Evolutionary conservation across 2,797 vertebrate genomes (phyloP).

Genomic region (Paratrypauchen microcephalus): DNA sequence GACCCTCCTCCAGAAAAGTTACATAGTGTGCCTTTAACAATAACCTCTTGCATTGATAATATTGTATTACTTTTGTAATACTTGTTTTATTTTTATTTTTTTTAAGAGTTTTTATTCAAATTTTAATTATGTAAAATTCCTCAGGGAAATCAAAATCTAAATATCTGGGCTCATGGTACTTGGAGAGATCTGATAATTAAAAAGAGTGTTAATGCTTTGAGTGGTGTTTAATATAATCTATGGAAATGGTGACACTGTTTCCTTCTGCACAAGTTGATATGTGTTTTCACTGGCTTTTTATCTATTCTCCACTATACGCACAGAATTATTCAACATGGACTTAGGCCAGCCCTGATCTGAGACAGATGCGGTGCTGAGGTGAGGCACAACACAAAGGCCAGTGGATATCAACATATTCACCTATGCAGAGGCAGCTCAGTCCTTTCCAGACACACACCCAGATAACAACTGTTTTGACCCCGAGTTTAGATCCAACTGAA

Average conservation of each 20-base stretch:
- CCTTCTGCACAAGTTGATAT: neutral
- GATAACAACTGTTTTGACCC: constrained; percentile 7
- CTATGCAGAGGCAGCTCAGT: neutral
- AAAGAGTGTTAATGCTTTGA: neutral
- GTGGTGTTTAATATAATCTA: neutral
- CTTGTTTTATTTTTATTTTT: too few relatives aligned
- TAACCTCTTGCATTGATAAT: too few relatives aligned
- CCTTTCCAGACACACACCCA: neutral
- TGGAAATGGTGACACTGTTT: neutral
- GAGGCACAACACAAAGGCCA: constrained; percentile 27
- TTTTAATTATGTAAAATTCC: neutral
- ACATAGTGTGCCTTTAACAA: too few relatives aligned
- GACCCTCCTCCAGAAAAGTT: too few relatives aligned
- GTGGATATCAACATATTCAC: constrained; percentile 11
- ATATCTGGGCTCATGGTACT: neutral
- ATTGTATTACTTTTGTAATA: too few relatives aligned
- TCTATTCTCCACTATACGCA: neutral
- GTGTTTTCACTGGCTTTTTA: neutral
- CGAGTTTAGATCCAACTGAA: constrained; percentile 16
- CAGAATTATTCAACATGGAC: neutral
- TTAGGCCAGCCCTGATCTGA: constrained; percentile 31
- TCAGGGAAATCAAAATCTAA: neutral
- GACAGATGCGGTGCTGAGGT: constrained; percentile 57
- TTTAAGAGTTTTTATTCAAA: too few relatives aligned
- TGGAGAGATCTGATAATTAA: neutral